A percentile compares a stretch with the other conserved stretches of the same genome.
Evolutionary conservation across 2,888 invertebrate genomes (phyloP).

Genomic region (Acanthosepion esculentum): DNA sequence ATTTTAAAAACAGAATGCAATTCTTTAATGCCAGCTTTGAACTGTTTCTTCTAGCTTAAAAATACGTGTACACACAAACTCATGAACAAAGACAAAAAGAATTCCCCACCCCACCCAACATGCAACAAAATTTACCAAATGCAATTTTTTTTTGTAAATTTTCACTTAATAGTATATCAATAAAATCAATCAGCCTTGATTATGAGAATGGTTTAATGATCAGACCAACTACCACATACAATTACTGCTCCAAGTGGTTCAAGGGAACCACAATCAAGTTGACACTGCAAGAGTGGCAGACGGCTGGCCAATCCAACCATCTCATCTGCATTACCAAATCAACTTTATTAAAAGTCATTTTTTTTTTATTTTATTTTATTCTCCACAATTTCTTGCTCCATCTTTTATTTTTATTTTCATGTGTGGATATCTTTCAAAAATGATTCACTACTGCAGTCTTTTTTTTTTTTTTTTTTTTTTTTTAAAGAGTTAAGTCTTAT

Average conservation of each 20-base stretch:
- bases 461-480: slow-evolving; percentile 3
- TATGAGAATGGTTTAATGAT: slow-evolving; percentile 46
- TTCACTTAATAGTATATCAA: not conserved
- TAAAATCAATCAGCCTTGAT: slow-evolving; percentile 43
- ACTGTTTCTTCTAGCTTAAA: no score
- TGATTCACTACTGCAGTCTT: slow-evolving; percentile 1
- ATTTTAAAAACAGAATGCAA: not conserved
- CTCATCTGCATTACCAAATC: slow-evolving; percentile 24
- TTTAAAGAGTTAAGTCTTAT: not conserved
- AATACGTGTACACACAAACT: not conserved
- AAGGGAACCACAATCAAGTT: not conserved
- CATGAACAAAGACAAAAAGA: not conserved
- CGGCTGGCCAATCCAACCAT: slow-evolving; percentile 18
- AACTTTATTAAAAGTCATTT: not conserved
- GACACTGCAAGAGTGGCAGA: slow-evolving; percentile 43
- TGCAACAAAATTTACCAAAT: slow-evolving; percentile 11
- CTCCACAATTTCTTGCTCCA: not conserved
- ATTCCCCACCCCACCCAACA: not conserved
- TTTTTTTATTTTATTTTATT: not conserved
- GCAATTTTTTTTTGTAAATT: not conserved
- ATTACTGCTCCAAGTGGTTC: not conserved
- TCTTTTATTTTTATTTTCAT: not conserved
- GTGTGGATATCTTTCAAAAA: not conserved
- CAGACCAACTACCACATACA: slow-evolving; percentile 49
- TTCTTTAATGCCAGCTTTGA: no score